Evolutionary conservation across 2,888 invertebrate genomes (phyloP).

Genomic region (Cryptophagus acutangulus): DNA sequence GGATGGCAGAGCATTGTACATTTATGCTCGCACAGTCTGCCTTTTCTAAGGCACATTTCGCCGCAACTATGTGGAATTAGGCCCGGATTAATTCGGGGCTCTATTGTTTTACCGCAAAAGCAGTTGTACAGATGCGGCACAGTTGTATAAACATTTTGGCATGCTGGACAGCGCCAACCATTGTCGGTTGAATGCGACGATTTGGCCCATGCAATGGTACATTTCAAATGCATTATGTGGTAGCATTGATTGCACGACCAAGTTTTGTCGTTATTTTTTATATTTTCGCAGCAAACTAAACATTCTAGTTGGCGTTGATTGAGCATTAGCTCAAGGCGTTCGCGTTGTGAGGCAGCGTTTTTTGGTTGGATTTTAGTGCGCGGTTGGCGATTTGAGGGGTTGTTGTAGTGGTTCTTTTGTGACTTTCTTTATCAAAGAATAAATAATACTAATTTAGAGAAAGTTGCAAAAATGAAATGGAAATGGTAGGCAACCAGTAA

Average conservation of each 20-base stretch:
- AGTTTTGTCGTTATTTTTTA: conserved; percentile 72
- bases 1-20: conserved; percentile 88
- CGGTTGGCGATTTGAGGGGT: no score
- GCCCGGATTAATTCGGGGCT: conserved; percentile 71
- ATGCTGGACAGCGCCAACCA: conserved; percentile 95
- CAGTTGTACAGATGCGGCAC: conserved; percentile 81
- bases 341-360: conserved; percentile 70
- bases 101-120: conserved; percentile 78
- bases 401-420: no score
- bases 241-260: conserved; percentile 93
- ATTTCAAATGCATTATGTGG: conserved; percentile 87
- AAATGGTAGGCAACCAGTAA: no score
- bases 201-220: conserved; percentile 87
- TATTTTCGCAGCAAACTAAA: conserved; percentile 87
- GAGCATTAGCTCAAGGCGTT: conserved; percentile 78
- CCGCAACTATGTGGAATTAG: conserved; percentile 91
- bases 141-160: conserved; percentile 73
- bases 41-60: conserved; percentile 66
- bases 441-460: no score
- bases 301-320: conserved; percentile 82
- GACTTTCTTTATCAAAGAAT: no score
- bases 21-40: conserved; percentile 57
- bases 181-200: conserved; percentile 65
- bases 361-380: background rate
- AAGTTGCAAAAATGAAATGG: no score